A percentile compares a stretch with the other conserved stretches of the same genome.
Evolutionary conservation across 2,888 invertebrate genomes (phyloP).

Genomic region (Chloromyia formosa): DNA sequence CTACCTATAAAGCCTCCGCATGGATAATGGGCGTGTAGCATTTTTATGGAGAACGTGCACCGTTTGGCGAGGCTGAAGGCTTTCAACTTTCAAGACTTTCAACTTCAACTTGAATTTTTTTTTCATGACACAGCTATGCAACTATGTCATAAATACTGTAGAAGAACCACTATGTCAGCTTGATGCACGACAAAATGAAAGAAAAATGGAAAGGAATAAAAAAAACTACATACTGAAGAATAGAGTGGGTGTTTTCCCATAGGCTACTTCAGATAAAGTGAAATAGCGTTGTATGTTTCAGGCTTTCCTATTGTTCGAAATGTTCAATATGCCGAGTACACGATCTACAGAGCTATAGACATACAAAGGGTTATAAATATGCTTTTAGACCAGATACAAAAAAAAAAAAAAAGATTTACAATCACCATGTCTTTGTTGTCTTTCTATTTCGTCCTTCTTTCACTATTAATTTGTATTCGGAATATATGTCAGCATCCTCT

Average conservation of each 20-base stretch:
- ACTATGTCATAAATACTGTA: constrained; percentile 20
- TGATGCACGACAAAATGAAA: not conserved
- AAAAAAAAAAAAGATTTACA: too few relatives aligned
- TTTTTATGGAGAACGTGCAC: constrained; percentile 8
- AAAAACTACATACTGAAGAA: not conserved
- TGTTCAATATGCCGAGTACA: not conserved
- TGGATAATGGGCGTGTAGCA: constrained; percentile 9
- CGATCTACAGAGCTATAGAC: too few relatives aligned
- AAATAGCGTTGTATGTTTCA: constrained; percentile 34
- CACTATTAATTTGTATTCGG: constrained; percentile 24
- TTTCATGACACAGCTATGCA: constrained; percentile 14
- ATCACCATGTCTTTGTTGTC: not conserved
- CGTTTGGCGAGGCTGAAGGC: constrained; percentile 13
- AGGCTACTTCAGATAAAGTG: constrained; percentile 32
- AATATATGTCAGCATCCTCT: constrained; percentile 12
- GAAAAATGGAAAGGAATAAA: not conserved
- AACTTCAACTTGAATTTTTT: constrained; percentile 42
- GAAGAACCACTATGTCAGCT: not conserved
- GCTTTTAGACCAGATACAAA: too few relatives aligned
- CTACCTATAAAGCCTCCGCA: not conserved
- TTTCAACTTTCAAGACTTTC: constrained; percentile 43
- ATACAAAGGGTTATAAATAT: too few relatives aligned
- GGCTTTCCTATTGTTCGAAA: constrained; percentile 28
- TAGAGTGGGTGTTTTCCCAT: constrained; percentile 12
- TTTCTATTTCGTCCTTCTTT: not conserved